These are phyloP conservation scores for Bellardia pandia DNA, from an alignment of 2,888 invertebrate genomes.

Conservation along the genomic window DNA sequence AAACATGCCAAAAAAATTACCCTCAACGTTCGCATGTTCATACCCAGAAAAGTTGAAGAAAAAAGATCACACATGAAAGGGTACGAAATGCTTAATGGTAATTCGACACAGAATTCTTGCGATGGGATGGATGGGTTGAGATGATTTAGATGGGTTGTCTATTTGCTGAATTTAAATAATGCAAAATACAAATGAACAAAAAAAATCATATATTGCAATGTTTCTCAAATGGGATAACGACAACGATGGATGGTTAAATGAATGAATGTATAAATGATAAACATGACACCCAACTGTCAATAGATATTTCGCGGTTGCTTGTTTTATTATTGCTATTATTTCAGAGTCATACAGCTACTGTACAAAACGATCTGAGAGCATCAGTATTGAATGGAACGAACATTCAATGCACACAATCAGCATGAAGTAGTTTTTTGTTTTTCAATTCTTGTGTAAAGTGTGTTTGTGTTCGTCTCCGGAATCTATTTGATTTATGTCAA, in stretches of 20 bases:
- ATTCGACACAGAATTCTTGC: conserved; percentile 80
- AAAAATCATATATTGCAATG: conserved; percentile 82
- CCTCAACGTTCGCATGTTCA: conserved; percentile 78
- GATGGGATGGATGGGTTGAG: conserved; percentile 70
- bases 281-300: conserved; percentile 85
- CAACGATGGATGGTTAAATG: conserved; percentile 72
- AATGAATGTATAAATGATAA: conserved; percentile 79
- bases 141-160: conserved; percentile 78
- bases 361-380: conserved; percentile 66
- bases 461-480: conserved; percentile 64
- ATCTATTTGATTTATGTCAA: conserved; percentile 84
- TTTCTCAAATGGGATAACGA: conserved; percentile 83
- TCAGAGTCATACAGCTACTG: conserved; percentile 56
- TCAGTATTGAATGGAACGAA: background rate
- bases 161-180: conserved; percentile 74
- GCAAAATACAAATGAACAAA: conserved; percentile 68
- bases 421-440: conserved; percentile 19
- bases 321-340: conserved; percentile 76
- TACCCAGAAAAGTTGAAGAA: conserved; percentile 62
- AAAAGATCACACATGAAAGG: conserved; percentile 74
- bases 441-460: conserved; percentile 74
- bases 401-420: conserved; percentile 26
- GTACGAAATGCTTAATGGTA: conserved; percentile 80
- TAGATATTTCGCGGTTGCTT: conserved; percentile 84
- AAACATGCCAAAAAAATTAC: conserved; percentile 78